These are phyloP conservation scores for Plutomurus gul DNA, from an alignment of 1,140 invertebrate genomes.

Conservation along the genomic window DNA sequence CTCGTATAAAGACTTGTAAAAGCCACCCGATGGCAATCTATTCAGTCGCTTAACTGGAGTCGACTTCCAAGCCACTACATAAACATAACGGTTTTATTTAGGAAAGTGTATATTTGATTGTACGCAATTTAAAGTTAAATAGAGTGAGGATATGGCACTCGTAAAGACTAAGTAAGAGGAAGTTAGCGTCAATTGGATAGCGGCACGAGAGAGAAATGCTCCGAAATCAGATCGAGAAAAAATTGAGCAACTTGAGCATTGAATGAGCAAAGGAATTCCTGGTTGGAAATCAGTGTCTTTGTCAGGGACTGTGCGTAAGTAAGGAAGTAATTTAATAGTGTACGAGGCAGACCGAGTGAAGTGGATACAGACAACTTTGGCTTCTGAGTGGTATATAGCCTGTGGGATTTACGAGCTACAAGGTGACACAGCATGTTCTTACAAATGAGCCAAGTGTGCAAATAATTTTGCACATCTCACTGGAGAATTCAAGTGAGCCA, in stretches of 20 bases:
- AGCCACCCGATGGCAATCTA: background rate
- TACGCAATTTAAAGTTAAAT: background rate
- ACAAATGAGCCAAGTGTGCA: slow-evolving; percentile 32
- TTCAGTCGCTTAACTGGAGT: background rate
- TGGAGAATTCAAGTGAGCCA: slow-evolving; percentile 26
- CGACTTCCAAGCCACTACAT: background rate
- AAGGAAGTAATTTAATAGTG: slow-evolving; percentile 17
- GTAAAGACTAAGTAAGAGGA: background rate
- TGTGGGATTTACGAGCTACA: slow-evolving; percentile 26
- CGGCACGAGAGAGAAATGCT: background rate
- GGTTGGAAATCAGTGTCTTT: slow-evolving; percentile 18
- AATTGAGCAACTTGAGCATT: background rate
- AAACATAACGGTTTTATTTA: background rate
- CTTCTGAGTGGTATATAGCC: slow-evolving; percentile 14
- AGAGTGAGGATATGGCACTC: slow-evolving; percentile 1
- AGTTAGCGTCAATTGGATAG: slow-evolving; percentile 18
- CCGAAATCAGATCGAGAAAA: background rate
- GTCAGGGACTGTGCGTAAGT: slow-evolving; percentile 15
- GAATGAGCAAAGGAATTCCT: slow-evolving; percentile 13
- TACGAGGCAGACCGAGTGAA: too few relatives aligned
- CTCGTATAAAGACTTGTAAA: background rate
- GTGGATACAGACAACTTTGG: background rate
- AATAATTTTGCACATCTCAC: slow-evolving; percentile 31
- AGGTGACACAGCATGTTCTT: slow-evolving; percentile 26
- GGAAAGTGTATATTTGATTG: slow-evolving; percentile 12